Conservation (phyloP, 30 jellyfish, hydroid and myxozoan species). For the Phacellophora camtschatica region DNA sequence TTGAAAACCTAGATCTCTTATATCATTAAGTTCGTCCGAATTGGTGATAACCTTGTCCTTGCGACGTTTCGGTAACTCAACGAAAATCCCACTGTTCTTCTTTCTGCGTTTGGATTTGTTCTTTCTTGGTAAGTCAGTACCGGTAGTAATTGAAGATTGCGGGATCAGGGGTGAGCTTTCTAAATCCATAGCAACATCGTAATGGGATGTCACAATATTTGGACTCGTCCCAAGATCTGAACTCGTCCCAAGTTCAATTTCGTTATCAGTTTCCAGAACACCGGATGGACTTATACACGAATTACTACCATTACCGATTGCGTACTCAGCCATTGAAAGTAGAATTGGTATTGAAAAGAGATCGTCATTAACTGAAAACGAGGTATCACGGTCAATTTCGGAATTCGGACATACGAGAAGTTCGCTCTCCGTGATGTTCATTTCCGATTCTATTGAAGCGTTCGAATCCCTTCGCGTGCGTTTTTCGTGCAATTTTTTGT, state of each 20-base stretch:
- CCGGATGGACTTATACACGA: constrained; percentile 41
- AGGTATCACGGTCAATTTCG: constrained; percentile 53
- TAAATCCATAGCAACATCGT: constrained; percentile 34
- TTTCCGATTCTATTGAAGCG: constrained; percentile 45
- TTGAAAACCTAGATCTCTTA: not conserved
- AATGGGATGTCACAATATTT: constrained; percentile 33
- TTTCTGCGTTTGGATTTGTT: not conserved
- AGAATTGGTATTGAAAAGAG: constrained; percentile 69
- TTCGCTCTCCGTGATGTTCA: constrained; percentile 53
- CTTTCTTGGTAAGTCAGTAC: not conserved
- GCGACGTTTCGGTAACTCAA: not conserved
- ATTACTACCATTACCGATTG: constrained; percentile 42
- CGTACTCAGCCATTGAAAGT: constrained; percentile 64
- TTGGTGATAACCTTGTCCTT: not conserved
- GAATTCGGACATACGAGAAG: constrained; percentile 46
- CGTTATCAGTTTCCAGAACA: constrained; percentile 38
- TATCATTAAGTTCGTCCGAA: not conserved
- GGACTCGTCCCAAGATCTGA: constrained; percentile 49
- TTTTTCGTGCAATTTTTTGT: constrained; percentile 39
- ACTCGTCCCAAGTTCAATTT: constrained; percentile 51
- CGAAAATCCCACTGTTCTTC: not conserved
- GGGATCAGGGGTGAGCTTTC: constrained; percentile 20
- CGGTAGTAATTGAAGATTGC: not conserved
- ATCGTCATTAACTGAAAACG: constrained; percentile 53
- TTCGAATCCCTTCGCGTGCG: constrained; percentile 21